A percentile compares a stretch with the other conserved stretches of the same genome.
These are phyloP conservation scores for Scyliorhinus canicula DNA, from an alignment of 2,797 vertebrate genomes.

Conservation along the genomic window DNA sequence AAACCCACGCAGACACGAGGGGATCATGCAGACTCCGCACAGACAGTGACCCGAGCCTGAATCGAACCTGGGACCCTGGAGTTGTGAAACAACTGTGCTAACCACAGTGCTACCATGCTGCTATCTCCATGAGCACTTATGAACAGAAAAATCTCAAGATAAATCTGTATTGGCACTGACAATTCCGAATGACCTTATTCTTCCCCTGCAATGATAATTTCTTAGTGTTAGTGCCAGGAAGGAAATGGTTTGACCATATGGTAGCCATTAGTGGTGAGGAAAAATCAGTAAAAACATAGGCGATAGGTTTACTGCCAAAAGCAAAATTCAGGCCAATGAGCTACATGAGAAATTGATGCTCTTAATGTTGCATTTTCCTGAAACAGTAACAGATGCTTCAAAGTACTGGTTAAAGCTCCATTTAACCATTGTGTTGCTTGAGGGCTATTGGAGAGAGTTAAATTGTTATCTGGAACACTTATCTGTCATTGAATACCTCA, in stretches of 20 bases:
- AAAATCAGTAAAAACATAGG: not conserved
- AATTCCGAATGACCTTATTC: not conserved
- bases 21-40: no score
- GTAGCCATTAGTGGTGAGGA: not conserved
- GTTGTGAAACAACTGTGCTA: no score
- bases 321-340: constrained; percentile 10
- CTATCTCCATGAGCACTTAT: not conserved
- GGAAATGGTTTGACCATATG: constrained; percentile 25
- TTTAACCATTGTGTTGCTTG: not conserved
- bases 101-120: no score
- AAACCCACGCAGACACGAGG: no score
- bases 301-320: not conserved
- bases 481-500: not conserved
- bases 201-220: not conserved
- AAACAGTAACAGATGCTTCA: not conserved
- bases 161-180: not conserved
- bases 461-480: no score
- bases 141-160: not conserved
- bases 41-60: no score
- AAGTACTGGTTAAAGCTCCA: not conserved
- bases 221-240: not conserved
- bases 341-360: not conserved
- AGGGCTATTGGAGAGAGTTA: no score
- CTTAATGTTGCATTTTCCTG: not conserved
- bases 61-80: no score